These are phyloP conservation scores for Pachymerium ferrugineum DNA, from an alignment of 2,888 invertebrate species.

Conservation along the genomic window DNA sequence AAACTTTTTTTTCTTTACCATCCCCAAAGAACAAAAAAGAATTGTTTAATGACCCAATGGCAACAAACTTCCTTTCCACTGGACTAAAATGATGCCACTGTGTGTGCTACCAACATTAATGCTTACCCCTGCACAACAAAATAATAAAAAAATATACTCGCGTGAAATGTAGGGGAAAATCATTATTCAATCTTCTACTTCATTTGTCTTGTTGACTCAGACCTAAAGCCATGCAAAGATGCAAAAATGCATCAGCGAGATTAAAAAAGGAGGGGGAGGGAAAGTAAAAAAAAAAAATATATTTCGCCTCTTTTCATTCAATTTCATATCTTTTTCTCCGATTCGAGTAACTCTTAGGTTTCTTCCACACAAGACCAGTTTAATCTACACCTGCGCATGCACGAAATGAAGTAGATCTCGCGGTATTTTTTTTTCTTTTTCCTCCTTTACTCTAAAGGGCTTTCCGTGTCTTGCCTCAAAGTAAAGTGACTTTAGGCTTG, in stretches of 20 bases:
- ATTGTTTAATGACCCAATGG: no score
- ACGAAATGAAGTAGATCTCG: background rate
- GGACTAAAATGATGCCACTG: no score
- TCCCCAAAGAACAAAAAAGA: no score
- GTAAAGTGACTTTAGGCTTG: constrained; percentile 11
- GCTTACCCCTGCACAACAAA: no score
- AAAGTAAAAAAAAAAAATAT: no score
- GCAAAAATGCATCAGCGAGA: constrained; percentile 12
- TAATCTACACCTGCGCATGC: constrained; percentile 10
- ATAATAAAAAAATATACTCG: no score
- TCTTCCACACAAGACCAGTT: background rate
- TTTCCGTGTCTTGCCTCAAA: constrained; percentile 5
- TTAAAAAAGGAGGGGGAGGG: background rate
- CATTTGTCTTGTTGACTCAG: background rate
- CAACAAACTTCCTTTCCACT: no score
- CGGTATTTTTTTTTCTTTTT: background rate
- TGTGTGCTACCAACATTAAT: no score
- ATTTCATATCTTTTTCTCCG: background rate
- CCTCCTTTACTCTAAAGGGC: background rate
- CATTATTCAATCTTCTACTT: background rate
- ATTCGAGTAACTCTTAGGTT: background rate
- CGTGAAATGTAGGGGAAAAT: background rate
- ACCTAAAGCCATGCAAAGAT: background rate
- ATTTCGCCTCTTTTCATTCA: background rate
- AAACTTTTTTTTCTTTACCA: no score